A percentile compares a stretch with the other conserved stretches of the same genome.
These are phyloP conservation scores for Tipula confusa DNA, from an alignment of 2,888 invertebrate species.

Conservation along the genomic window DNA sequence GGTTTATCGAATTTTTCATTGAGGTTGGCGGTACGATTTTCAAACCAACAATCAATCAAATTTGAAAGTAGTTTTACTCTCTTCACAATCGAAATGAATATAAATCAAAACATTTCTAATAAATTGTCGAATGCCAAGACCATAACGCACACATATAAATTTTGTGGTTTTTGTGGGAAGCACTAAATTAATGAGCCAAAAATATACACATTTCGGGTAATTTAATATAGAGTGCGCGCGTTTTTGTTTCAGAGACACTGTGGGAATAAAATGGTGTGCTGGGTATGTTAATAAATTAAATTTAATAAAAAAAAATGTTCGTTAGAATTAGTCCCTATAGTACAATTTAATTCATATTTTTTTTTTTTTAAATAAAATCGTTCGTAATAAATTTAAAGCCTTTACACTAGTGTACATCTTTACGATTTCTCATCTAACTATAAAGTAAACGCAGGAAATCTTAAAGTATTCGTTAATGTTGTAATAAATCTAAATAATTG, in stretches of 20 bases:
- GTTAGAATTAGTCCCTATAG: not conserved
- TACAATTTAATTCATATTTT: not conserved
- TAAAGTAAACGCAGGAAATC: not conserved
- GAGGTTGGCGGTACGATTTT: not conserved
- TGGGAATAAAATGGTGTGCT: not conserved
- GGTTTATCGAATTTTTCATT: not conserved
- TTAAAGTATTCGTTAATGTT: not conserved
- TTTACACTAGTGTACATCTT: not conserved
- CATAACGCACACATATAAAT: not conserved
- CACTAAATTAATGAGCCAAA: not conserved
- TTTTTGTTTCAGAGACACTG: not conserved
- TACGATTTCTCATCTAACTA: not conserved
- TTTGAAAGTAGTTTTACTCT: not conserved
- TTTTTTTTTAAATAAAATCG: not conserved
- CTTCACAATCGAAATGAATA: not conserved
- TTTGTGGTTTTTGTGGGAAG: not conserved
- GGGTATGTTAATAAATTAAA: not conserved
- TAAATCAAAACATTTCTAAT: not conserved
- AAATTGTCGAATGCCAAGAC: not conserved
- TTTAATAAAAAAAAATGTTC: not conserved
- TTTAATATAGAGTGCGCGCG: not conserved
- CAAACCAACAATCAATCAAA: not conserved
- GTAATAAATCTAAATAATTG: slow-evolving; percentile 22
- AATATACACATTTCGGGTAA: not conserved
- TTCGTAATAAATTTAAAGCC: not conserved